Evolutionary conservation across 2,888 invertebrate species (phyloP).

Genomic region (Prostheceraeus crozeri): DNA sequence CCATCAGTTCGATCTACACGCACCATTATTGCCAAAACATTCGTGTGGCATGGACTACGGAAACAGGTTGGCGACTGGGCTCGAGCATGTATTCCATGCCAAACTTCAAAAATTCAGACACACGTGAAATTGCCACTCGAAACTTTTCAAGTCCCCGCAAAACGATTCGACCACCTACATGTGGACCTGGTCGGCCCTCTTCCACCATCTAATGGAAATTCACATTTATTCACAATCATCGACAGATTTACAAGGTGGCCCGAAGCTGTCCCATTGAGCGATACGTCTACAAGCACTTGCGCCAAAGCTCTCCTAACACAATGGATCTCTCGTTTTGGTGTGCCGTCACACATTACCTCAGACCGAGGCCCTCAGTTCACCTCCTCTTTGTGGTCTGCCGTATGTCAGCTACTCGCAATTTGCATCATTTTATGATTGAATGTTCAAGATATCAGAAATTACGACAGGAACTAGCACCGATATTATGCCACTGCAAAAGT

Average conservation of each 20-base stretch:
- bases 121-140: slow-evolving; percentile 42
- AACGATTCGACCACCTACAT: slow-evolving; percentile 54
- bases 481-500: too few relatives aligned
- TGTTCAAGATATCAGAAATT: too few relatives aligned
- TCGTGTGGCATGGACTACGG: slow-evolving; percentile 20
- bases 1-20: slow-evolving; percentile 29
- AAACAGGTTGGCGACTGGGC: slow-evolving; percentile 45
- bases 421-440: too few relatives aligned
- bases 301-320: slow-evolving; percentile 47
- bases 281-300: slow-evolving; percentile 43
- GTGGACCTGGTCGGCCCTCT: slow-evolving; percentile 57
- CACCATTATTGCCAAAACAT: slow-evolving; percentile 27
- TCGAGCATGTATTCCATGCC: slow-evolving; percentile 46
- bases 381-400: slow-evolving; percentile 40
- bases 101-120: slow-evolving; percentile 47
- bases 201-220: slow-evolving; percentile 42
- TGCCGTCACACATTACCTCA: slow-evolving; percentile 40
- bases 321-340: slow-evolving; percentile 55
- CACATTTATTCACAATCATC: slow-evolving; percentile 44
- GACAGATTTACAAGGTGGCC: slow-evolving; percentile 44
- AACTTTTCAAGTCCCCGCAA: slow-evolving; percentile 31
- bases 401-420: slow-evolving; percentile 31
- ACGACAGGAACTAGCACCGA: too few relatives aligned
- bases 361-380: slow-evolving; percentile 46
- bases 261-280: slow-evolving; percentile 35